These are phyloP conservation scores for Paragorgia papillata DNA, from an alignment of 92 coral and sea anemone genomes.

Conservation along the genomic window DNA sequence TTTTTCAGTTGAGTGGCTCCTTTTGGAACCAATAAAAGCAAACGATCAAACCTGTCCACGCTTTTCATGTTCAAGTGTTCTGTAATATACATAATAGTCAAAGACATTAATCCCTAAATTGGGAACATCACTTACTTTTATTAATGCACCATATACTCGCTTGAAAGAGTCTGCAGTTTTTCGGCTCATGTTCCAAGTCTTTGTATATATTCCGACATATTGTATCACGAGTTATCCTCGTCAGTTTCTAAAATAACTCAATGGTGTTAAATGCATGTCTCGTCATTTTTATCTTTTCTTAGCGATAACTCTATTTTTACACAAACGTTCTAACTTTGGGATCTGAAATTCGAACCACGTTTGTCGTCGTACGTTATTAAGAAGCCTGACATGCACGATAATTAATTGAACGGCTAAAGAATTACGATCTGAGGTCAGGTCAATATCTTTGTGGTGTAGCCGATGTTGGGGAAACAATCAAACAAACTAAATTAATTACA, in stretches of 20 bases:
- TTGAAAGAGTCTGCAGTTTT: background rate
- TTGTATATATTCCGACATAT: no score
- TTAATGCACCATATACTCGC: no score
- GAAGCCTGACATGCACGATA: background rate
- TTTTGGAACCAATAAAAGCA: conserved; percentile 4
- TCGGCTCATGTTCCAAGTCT: background rate
- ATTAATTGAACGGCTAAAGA: no score
- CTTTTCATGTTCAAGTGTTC: background rate
- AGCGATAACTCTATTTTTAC: conserved; percentile 16
- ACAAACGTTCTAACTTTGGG: background rate
- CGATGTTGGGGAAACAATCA: conserved; percentile 40
- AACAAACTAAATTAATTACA: conserved; percentile 14
- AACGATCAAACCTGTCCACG: conserved; percentile 6
- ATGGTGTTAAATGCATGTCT: no score
- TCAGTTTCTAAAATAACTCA: no score
- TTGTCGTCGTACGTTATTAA: no score
- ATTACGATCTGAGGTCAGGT: conserved; percentile 7
- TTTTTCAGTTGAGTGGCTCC: conserved; percentile 24
- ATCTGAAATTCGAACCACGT: no score
- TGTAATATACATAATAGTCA: background rate
- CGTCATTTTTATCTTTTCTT: background rate
- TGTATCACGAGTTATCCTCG: no score
- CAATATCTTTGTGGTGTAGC: conserved; percentile 22
- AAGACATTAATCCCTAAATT: background rate
- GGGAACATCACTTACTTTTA: background rate